Conservation (phyloP, 2,113 vertebrate species). For the Synodontis membranacea region DNA sequence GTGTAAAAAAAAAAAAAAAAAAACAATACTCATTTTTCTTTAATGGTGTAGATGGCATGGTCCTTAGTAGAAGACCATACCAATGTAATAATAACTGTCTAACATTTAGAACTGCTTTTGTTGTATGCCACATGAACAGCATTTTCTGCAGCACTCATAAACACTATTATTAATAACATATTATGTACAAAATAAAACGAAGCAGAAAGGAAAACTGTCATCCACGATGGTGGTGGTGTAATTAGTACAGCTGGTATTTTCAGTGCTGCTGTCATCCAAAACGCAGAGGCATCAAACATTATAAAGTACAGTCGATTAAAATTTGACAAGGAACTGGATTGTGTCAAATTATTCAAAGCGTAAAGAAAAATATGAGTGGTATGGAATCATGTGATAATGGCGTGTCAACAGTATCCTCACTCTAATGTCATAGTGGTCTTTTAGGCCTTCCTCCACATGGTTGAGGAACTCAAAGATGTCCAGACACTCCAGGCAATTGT, state of each 20-base stretch:
- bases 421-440: slow-evolving; percentile 94
- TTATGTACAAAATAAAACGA: background rate
- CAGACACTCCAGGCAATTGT: slow-evolving; percentile 87
- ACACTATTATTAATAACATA: too few species aligned
- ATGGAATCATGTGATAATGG: background rate
- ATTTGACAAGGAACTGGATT: background rate
- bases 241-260: background rate
- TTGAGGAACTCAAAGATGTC: slow-evolving; percentile 89
- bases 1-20: background rate
- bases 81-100: too few species aligned
- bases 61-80: background rate
- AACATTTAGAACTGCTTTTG: background rate
- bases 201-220: background rate
- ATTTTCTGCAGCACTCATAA: too few species aligned
- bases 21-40: background rate
- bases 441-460: slow-evolving; percentile 90
- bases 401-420: slow-evolving; percentile 63
- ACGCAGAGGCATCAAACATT: background rate
- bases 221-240: background rate
- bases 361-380: background rate
- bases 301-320: background rate
- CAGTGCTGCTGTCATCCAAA: background rate
- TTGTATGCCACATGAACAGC: background rate
- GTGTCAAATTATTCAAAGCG: background rate
- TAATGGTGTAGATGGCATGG: background rate